Percentiles rank a stretch among this genome's conserved stretches.
These are phyloP conservation scores for Rhagologus leucostigma DNA, from an alignment of 2,113 vertebrate genomes.

Conservation along the genomic window DNA sequence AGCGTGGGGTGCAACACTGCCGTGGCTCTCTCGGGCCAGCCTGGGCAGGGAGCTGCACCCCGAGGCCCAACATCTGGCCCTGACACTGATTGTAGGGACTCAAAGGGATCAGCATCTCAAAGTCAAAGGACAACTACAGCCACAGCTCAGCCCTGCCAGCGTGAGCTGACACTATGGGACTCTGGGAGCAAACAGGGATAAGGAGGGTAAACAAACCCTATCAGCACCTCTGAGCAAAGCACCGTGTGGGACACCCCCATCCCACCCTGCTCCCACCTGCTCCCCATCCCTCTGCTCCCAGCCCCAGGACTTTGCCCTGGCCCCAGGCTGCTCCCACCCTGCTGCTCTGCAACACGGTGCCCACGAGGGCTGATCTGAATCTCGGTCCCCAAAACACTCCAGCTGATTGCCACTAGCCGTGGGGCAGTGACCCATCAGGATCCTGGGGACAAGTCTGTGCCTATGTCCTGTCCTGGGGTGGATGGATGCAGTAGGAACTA, in stretches of 20 bases:
- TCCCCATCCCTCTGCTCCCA: not conserved
- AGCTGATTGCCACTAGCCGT: not conserved
- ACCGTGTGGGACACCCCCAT: accelerated
- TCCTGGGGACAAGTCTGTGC: accelerated
- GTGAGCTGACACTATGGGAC: accelerated
- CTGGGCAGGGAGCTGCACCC: not conserved
- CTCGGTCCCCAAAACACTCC: not conserved
- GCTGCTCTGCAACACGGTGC: not conserved
- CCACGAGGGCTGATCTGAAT: not conserved
- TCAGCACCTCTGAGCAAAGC: not conserved
- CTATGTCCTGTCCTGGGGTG: not conserved
- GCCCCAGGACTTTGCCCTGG: not conserved
- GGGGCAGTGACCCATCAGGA: not conserved
- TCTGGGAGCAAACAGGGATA: not conserved
- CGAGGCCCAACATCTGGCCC: accelerated
- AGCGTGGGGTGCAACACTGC: accelerated
- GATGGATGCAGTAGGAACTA: not conserved
- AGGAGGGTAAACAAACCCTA: not conserved
- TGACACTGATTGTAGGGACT: not conserved
- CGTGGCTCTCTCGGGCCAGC: accelerated
- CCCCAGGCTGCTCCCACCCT: not conserved
- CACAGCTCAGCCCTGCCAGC: not conserved
- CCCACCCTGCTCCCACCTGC: not conserved
- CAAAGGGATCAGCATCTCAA: not conserved
- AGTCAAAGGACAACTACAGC: not conserved